phyloP scores from a whole-genome alignment of 2,888 invertebrate genomes.

The Formica aserva region DNA sequence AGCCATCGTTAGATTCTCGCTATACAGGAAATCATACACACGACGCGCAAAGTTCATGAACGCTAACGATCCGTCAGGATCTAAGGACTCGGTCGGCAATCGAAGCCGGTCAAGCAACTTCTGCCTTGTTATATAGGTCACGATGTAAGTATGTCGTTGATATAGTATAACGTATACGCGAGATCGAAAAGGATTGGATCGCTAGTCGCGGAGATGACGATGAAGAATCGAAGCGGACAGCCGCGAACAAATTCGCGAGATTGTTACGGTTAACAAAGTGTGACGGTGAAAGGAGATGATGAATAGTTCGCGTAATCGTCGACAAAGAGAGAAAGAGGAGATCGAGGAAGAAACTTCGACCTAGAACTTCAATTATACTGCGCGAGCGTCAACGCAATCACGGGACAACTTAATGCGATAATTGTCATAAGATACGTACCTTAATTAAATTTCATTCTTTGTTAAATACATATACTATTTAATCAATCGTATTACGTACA shows the following conservation, averaged over 20 bases:
- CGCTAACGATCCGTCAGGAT: constrained; percentile 26
- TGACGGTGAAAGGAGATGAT: constrained; percentile 59
- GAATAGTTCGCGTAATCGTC: constrained; percentile 35
- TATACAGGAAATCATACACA: neutral
- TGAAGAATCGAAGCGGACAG: constrained; percentile 45
- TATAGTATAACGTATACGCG: neutral
- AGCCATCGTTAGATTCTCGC: constrained; percentile 30
- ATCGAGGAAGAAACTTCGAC: constrained; percentile 22
- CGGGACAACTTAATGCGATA: neutral
- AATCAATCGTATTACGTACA: neutral
- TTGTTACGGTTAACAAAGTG: constrained; percentile 33
- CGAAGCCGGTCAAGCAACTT: constrained; percentile 34
- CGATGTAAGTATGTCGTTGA: constrained; percentile 28
- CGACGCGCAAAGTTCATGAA: constrained; percentile 36
- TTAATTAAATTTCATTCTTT: neutral
- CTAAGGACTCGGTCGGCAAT: constrained; percentile 12
- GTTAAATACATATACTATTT: neutral
- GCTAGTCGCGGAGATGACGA: constrained; percentile 9
- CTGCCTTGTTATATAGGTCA: constrained; percentile 27
- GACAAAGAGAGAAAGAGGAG: constrained; percentile 11
- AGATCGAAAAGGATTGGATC: constrained; percentile 37
- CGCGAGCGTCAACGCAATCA: neutral
- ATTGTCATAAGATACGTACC: neutral
- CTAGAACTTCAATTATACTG: constrained; percentile 8
- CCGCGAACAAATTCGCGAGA: constrained; percentile 19